Percentiles rank a stretch among this genome's conserved stretches.
These are phyloP conservation scores for Emmelina monodactyla DNA, from an alignment of 2,888 invertebrate species.

Conservation along the genomic window DNA sequence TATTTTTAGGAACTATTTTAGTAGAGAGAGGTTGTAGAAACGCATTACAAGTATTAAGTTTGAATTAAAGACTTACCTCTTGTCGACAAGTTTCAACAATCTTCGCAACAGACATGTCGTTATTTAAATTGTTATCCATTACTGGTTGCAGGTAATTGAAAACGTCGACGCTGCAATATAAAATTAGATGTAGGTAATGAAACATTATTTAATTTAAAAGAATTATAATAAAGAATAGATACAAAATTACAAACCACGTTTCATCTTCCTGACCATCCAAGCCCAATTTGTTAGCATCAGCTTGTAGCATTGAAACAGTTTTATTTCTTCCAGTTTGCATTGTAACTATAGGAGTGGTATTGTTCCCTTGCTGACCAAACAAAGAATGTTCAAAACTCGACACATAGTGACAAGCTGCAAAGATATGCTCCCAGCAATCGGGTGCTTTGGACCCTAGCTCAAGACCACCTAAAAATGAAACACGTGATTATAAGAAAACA, in stretches of 20 bases:
- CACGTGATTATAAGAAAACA: not conserved
- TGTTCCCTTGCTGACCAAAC: conserved; percentile 83
- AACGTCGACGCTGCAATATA: conserved; percentile 79
- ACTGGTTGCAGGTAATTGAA: conserved; percentile 82
- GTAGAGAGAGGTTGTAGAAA: no score
- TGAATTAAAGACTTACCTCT: conserved; percentile 40
- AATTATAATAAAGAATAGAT: no score
- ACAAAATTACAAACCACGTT: conserved; percentile 71
- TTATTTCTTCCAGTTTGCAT: conserved; percentile 71
- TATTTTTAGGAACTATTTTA: no score
- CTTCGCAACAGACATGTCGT: conserved; percentile 74
- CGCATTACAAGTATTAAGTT: no score
- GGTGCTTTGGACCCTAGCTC: conserved; percentile 92
- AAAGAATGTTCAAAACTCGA: conserved; percentile 90
- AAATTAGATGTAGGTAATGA: conserved; percentile 12
- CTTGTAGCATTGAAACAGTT: conserved; percentile 68
- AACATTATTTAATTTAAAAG: not conserved
- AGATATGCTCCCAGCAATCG: conserved; percentile 96
- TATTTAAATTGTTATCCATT: conserved; percentile 68
- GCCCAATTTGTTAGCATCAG: conserved; percentile 64
- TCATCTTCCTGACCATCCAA: conserved; percentile 71
- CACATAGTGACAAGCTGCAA: conserved; percentile 92
- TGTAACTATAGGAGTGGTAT: conserved; percentile 69
- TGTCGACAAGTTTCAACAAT: conserved; percentile 70
- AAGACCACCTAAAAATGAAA: conserved; percentile 69